Evolutionary conservation across 2,888 invertebrate species (phyloP), one percentile per base, ranked within the genome.

Genomic region (Oscheius sp.): DNA sequence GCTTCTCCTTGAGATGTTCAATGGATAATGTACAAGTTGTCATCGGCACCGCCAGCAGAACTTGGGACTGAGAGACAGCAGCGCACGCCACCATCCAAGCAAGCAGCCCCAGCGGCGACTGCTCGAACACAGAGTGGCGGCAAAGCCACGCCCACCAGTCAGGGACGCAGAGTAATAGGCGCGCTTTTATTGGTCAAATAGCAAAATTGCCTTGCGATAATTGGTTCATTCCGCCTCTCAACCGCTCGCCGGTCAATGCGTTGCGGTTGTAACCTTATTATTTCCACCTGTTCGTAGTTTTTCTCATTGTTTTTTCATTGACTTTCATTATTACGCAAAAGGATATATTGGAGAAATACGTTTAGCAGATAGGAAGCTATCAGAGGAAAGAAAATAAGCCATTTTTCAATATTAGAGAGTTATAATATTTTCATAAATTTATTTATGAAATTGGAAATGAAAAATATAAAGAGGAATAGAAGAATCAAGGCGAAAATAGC

Each of bases 1-100:
- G 83, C 69, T 81, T 82, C 66, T 79, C 73, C 80, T 86, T 87
- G 77, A 87, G 80, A 73, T 84, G 85, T 45, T 87, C 87, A 56
- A 85, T 81, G 52, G 76, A 76, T 66, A 75, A 74, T 56, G 76
- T 75, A 59, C 70, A 43, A 61, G 77, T 56, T 61, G 76, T 76
- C 77, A 79, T 79, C 76, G 79, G 70, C 75, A 74, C 77, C 71
- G 80, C 79, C 78, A 84, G 77, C 53, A 72, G 72, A 72, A 75
- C 74, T 74, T 73, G 78, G 41, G 80, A 78, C 69, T 78, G 79
- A 64, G 79, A 77, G 59, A 77, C 75, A 64, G 78, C 69, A 70
- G 77, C 78, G 70, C 78, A 79, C 74, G 82, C 83, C 73, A 84
- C 83, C 84, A 84, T 82, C 75, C 80, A 63, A 81, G 79, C 69